These are phyloP conservation scores for Furcula furcula DNA, from an alignment of 2,888 invertebrate genomes.

Conservation along the genomic window DNA sequence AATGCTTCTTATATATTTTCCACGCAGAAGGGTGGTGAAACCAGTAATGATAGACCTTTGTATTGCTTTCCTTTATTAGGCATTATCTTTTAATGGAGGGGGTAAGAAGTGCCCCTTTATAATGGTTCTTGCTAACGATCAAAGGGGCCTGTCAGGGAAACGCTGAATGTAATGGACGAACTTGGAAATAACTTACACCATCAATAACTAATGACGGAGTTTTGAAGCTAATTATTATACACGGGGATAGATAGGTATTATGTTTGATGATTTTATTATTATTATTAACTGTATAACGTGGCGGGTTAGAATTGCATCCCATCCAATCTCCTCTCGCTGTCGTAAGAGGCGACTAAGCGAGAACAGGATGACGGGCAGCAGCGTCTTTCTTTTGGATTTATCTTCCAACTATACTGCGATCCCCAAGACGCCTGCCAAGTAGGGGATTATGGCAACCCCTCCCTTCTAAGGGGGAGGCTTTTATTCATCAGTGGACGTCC, in stretches of 20 bases:
- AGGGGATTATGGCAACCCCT: too few relatives aligned
- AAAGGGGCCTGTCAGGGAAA: slow-evolving; percentile 52
- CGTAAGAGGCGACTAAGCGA: too few relatives aligned
- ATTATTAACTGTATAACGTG: too few relatives aligned
- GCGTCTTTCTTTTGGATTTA: too few relatives aligned
- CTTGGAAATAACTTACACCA: slow-evolving; percentile 58
- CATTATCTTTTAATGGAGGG: slow-evolving; percentile 13
- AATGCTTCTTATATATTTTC: slow-evolving; percentile 55
- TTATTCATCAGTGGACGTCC: too few relatives aligned
- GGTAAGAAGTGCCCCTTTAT: slow-evolving; percentile 36
- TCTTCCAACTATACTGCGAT: too few relatives aligned
- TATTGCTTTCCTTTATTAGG: slow-evolving; percentile 19
- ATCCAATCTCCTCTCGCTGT: too few relatives aligned
- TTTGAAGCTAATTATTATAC: slow-evolving; percentile 31
- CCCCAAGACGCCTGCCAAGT: too few relatives aligned
- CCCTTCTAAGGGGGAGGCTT: too few relatives aligned
- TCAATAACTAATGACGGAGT: slow-evolving; percentile 67
- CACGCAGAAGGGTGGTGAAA: slow-evolving; percentile 32
- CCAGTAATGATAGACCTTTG: slow-evolving; percentile 38
- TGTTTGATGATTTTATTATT: too few relatives aligned
- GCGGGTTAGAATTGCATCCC: too few relatives aligned
- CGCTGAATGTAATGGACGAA: slow-evolving; percentile 58
- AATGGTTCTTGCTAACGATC: slow-evolving; percentile 56
- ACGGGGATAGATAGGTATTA: slow-evolving; percentile 13
- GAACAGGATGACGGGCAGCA: too few relatives aligned